A percentile compares a stretch with the other conserved stretches of the same genome.
Evolutionary conservation across 2,797 vertebrate species (phyloP).

Genomic region (Momotus momota): DNA sequence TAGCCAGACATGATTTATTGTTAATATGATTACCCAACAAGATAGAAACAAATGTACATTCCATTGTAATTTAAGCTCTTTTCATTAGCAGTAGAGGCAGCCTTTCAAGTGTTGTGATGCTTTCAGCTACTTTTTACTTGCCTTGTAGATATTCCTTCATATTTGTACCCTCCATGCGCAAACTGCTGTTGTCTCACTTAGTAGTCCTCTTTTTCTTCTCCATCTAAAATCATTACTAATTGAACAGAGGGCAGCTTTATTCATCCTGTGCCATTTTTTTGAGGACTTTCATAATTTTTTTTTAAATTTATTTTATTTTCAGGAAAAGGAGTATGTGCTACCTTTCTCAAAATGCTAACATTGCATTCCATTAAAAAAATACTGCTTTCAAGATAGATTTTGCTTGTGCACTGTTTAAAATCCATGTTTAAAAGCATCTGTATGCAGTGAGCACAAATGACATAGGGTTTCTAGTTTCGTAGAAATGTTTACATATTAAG

Average conservation of each 20-base stretch:
- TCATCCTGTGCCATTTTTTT: background rate
- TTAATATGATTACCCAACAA: background rate
- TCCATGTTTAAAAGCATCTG: background rate
- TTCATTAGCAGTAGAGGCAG: background rate
- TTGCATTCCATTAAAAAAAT: background rate
- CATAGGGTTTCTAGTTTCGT: background rate
- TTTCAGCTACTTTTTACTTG: background rate
- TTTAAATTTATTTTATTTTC: background rate
- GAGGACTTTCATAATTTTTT: background rate
- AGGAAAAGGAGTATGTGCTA: background rate
- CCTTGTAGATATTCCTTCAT: background rate
- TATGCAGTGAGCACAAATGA: background rate
- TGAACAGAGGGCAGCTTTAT: background rate
- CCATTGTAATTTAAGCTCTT: background rate
- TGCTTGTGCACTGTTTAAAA: background rate
- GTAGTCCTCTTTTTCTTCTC: background rate
- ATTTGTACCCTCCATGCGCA: background rate
- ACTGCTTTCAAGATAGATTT: background rate
- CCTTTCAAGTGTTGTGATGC: background rate
- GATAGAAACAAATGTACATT: background rate
- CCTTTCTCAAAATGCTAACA: background rate
- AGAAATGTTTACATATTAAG: background rate
- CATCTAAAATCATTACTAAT: background rate
- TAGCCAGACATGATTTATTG: background rate
- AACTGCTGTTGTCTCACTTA: background rate